phyloP scores from a whole-genome alignment of 2,888 invertebrate species.

The Eristalinus aeneus region DNA sequence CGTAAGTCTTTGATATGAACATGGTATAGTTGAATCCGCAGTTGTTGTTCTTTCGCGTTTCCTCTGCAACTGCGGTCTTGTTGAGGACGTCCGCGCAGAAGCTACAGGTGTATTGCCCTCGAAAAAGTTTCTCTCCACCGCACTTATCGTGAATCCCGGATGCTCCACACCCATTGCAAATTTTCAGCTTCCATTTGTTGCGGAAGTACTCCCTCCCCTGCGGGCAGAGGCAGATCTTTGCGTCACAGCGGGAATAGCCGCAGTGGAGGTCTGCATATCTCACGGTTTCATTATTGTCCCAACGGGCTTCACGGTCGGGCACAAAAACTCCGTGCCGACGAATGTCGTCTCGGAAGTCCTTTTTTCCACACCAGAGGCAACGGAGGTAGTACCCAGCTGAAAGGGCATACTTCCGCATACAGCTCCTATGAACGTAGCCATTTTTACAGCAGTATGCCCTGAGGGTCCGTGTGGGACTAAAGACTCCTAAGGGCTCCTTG shows the following conservation, averaged over 20 bases:
- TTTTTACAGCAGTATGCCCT: conserved; percentile 76
- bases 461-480: conserved; percentile 64
- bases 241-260: conserved; percentile 84
- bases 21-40: conserved; percentile 31
- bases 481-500: conserved; percentile 51
- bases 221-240: conserved; percentile 84
- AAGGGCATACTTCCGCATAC: conserved; percentile 76
- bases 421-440: conserved; percentile 76
- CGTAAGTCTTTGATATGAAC: conserved; percentile 48
- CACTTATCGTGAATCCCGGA: conserved; percentile 52
- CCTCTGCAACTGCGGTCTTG: neutral
- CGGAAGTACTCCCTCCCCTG: conserved; percentile 81
- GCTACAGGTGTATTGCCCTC: conserved; percentile 45
- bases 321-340: conserved; percentile 76
- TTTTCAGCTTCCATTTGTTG: conserved; percentile 52
- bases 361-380: conserved; percentile 77
- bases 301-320: conserved; percentile 87
- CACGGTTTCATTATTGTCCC: conserved; percentile 86
- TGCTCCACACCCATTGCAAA: conserved; percentile 47
- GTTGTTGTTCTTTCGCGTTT: conserved; percentile 5
- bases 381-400: conserved; percentile 77
- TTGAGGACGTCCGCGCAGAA: conserved; percentile 27
- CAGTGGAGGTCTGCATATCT: conserved; percentile 87
- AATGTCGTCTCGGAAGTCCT: conserved; percentile 75
- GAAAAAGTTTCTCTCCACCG: conserved; percentile 10